Conservation (phyloP, 1,140 invertebrate species). For the Drosophila serrata region DNA sequence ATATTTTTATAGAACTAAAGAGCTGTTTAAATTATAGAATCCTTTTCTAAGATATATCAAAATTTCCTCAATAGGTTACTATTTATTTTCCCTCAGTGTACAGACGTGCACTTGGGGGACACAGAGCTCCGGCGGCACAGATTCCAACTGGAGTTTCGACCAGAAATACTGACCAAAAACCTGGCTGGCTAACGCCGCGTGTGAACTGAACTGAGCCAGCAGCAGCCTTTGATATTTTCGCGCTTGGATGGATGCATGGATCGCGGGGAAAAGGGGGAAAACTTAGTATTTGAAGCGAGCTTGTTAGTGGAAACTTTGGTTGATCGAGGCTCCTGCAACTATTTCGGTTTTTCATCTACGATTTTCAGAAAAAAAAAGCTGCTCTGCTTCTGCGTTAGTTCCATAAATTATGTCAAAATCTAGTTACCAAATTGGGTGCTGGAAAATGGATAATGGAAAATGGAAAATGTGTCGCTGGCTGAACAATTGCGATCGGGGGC, state of each 20-base stretch:
- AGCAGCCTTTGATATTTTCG: conserved; percentile 78
- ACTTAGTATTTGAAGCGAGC: conserved; percentile 48
- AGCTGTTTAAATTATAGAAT: background rate
- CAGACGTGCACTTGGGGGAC: conserved; percentile 28
- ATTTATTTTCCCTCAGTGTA: background rate
- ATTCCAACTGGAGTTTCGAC: background rate
- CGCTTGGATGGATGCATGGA: conserved; percentile 14
- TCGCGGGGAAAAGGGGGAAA: background rate
- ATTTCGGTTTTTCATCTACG: conserved; percentile 17
- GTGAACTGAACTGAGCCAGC: conserved; percentile 73
- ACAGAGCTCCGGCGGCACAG: conserved; percentile 39
- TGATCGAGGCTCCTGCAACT: conserved; percentile 73
- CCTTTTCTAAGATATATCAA: background rate
- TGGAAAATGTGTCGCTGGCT: conserved; percentile 58
- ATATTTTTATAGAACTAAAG: too few relatives aligned
- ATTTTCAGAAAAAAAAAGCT: conserved; percentile 33
- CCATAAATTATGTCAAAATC: conserved; percentile 79
- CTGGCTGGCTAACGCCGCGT: conserved; percentile 54
- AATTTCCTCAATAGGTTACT: background rate
- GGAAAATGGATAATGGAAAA: conserved; percentile 18
- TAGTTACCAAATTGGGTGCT: conserved; percentile 83
- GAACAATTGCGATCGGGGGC: conserved; percentile 60
- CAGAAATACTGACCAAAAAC: conserved; percentile 63
- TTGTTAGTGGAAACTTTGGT: conserved; percentile 74
- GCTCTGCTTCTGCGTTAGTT: conserved; percentile 35